These are phyloP conservation scores for Manacus vitellinus DNA, from an alignment of 2,113 vertebrate species.

Conservation along the genomic window DNA sequence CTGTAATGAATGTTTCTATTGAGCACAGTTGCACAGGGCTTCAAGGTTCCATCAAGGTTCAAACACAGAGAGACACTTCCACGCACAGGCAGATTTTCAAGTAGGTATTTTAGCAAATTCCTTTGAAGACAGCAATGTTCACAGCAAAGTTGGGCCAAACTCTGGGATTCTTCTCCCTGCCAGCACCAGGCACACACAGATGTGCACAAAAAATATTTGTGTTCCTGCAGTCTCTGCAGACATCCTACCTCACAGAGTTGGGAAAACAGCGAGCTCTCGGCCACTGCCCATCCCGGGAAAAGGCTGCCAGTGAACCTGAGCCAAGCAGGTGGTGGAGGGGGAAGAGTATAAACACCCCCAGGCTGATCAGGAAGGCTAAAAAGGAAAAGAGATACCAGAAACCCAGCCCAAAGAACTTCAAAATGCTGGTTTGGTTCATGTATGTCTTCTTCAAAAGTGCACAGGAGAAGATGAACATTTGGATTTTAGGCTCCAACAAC, in stretches of 20 bases:
- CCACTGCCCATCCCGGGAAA: background rate
- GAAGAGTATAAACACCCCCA: background rate
- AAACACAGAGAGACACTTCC: conserved; percentile 31
- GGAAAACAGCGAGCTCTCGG: background rate
- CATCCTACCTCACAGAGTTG: background rate
- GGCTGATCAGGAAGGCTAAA: background rate
- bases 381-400: background rate
- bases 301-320: background rate
- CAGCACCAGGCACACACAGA: background rate
- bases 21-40: conserved; percentile 9
- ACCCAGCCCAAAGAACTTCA: background rate
- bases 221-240: background rate
- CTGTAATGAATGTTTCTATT: conserved; percentile 48
- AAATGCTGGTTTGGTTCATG: background rate
- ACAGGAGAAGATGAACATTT: rapidly evolving
- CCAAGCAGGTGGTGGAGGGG: background rate
- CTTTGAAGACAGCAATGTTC: background rate
- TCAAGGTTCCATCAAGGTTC: conserved; percentile 23
- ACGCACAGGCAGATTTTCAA: background rate
- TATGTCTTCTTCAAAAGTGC: background rate
- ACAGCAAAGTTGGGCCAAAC: background rate
- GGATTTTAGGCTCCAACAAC: background rate
- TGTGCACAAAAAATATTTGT: background rate
- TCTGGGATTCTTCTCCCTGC: background rate
- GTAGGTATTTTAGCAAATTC: background rate